Percentiles rank a stretch among this genome's conserved stretches.
These are phyloP conservation scores for Pollimyrus isidori DNA, from an alignment of 2,113 vertebrate species.

Conservation along the genomic window DNA sequence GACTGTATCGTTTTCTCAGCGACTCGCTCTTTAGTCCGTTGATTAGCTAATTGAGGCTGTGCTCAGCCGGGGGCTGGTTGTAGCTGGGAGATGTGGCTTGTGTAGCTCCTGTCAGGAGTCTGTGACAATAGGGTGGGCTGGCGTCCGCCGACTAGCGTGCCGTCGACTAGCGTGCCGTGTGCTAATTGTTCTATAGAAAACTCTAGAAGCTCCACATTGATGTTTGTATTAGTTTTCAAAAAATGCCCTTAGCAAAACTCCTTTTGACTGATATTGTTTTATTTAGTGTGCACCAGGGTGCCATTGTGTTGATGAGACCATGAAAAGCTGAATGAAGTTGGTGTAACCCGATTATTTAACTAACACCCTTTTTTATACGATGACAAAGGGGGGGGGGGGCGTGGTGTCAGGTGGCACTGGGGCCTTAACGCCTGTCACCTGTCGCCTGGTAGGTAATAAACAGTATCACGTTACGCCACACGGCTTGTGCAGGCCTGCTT, in stretches of 20 bases:
- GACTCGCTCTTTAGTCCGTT: background rate
- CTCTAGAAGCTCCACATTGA: background rate
- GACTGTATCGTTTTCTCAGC: background rate
- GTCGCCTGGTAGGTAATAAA: background rate
- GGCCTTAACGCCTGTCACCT: background rate
- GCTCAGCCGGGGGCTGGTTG: background rate
- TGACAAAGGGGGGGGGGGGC: background rate
- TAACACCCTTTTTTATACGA: background rate
- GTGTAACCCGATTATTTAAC: background rate
- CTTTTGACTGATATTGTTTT: background rate
- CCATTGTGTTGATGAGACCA: background rate
- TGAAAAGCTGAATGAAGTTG: background rate
- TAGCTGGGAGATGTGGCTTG: background rate
- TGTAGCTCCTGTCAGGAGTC: background rate
- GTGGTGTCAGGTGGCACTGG: background rate
- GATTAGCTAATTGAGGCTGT: background rate
- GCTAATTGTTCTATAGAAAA: background rate
- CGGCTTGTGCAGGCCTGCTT: background rate
- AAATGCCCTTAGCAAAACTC: background rate
- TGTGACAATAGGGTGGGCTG: background rate
- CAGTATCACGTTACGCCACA: background rate
- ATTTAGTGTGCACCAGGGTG: background rate
- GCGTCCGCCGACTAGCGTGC: background rate
- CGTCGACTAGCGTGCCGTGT: too few species aligned
- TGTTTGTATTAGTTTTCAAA: background rate